These are phyloP conservation scores for Peromyscus melanophrys DNA, from an alignment of 2,797 vertebrate genomes.

Conservation along the genomic window DNA sequence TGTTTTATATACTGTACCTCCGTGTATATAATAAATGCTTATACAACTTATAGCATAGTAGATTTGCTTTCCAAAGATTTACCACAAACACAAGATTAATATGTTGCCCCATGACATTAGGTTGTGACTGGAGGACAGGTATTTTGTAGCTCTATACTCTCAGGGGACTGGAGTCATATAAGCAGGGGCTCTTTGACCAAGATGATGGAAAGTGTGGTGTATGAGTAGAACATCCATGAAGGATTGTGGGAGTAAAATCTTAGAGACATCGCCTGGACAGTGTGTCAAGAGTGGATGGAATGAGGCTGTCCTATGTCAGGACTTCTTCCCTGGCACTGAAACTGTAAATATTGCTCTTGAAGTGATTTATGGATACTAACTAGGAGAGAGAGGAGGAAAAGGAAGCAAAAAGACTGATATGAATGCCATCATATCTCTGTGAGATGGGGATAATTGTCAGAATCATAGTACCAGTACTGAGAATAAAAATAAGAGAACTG, in stretches of 20 bases:
- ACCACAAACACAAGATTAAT: neutral
- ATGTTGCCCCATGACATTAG: neutral
- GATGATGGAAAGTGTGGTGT: neutral
- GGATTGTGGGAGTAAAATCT: neutral
- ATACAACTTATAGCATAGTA: neutral
- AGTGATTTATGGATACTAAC: constrained; percentile 31
- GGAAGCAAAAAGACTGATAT: constrained; percentile 13
- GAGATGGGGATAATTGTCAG: constrained; percentile 58
- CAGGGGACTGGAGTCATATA: neutral
- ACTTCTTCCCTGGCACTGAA: constrained; percentile 26
- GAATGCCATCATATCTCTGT: constrained; percentile 46
- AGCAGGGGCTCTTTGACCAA: neutral
- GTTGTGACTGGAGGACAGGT: too few relatives aligned
- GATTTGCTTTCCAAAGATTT: neutral
- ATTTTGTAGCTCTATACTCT: neutral
- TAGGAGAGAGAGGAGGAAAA: neutral
- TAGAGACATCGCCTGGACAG: neutral
- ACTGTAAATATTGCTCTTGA: constrained; percentile 4
- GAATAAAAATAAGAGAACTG: constrained; percentile 59
- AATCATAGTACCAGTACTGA: constrained; percentile 9
- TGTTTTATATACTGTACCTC: neutral
- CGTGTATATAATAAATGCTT: neutral
- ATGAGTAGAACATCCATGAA: neutral
- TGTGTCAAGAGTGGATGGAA: neutral
- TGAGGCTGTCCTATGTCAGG: neutral